Percentiles rank a stretch among this genome's conserved stretches.
phyloP scores from a whole-genome alignment of 2,113 vertebrate species.

The Phoenicopterus ruber region DNA sequence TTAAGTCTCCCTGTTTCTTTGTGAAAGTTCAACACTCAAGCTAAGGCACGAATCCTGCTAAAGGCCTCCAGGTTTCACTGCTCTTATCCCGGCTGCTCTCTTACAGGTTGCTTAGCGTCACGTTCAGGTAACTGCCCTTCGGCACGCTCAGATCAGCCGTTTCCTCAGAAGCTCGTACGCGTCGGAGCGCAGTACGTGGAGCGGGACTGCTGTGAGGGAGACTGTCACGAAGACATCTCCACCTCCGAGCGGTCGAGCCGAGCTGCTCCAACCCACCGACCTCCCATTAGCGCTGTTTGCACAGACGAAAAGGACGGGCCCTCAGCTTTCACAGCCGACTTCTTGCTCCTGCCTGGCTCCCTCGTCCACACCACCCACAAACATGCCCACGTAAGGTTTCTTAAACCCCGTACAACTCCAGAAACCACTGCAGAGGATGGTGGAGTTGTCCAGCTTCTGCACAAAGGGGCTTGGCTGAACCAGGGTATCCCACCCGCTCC shows the following conservation, averaged over 20 bases:
- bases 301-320: not conserved
- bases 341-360: not conserved
- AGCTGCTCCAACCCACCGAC: not conserved
- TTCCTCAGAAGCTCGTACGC: not conserved
- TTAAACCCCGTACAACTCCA: not conserved
- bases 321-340: not conserved
- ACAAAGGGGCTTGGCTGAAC: not conserved
- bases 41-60: not conserved
- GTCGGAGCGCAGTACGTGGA: rapidly evolving
- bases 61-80: not conserved
- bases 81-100: not conserved
- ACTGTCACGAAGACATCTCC: not conserved
- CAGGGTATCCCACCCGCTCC: not conserved
- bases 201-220: not conserved
- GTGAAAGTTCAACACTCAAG: not conserved
- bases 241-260: rapidly evolving
- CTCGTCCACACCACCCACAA: not conserved
- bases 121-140: not conserved
- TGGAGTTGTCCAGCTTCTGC: not conserved
- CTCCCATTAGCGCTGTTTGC: not conserved
- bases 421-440: not conserved
- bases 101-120: not conserved
- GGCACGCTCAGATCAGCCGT: rapidly evolving
- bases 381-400: not conserved
- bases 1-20: not conserved